phyloP scores from a whole-genome alignment of 2,797 vertebrate species.

The Myoxocephalus aenaeus region DNA sequence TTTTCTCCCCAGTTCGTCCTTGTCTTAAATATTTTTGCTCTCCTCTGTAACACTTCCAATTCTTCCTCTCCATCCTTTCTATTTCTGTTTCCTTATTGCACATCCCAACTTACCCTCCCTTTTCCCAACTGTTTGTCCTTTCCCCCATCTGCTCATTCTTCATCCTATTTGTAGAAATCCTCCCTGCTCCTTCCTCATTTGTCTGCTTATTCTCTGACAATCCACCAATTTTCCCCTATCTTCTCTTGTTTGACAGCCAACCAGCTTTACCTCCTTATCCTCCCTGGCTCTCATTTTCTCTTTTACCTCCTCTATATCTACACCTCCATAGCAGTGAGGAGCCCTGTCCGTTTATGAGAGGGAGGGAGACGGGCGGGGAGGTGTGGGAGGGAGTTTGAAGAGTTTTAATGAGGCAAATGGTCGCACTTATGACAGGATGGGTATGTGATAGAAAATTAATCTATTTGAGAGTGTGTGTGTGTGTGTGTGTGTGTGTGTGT shows the following conservation, averaged over 20 bases:
- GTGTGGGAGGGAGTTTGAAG: conserved; percentile 67
- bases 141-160: conserved; percentile 44
- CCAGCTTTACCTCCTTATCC: conserved; percentile 50
- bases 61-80: conserved; percentile 13
- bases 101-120: conserved; percentile 39
- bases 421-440: conserved; percentile 66
- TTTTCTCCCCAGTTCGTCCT: conserved; percentile 12
- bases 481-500: too few species aligned
- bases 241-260: conserved; percentile 60
- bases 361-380: conserved; percentile 20
- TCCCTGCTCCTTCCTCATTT: conserved; percentile 51
- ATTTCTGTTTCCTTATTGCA: conserved; percentile 40
- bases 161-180: conserved; percentile 61
- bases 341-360: conserved; percentile 50
- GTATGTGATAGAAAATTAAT: conserved; percentile 67
- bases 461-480: conserved; percentile 21
- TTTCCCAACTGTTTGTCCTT: conserved; percentile 45
- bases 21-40: not conserved
- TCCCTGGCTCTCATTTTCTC: not conserved
- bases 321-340: conserved; percentile 26
- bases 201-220: conserved; percentile 51
- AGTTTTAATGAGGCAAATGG: conserved; percentile 75
- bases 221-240: conserved; percentile 29
- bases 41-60: conserved; percentile 23
- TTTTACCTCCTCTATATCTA: conserved; percentile 5